Conservation (phyloP, 2,113 vertebrate genomes). For the Fregata magnificens region DNA sequence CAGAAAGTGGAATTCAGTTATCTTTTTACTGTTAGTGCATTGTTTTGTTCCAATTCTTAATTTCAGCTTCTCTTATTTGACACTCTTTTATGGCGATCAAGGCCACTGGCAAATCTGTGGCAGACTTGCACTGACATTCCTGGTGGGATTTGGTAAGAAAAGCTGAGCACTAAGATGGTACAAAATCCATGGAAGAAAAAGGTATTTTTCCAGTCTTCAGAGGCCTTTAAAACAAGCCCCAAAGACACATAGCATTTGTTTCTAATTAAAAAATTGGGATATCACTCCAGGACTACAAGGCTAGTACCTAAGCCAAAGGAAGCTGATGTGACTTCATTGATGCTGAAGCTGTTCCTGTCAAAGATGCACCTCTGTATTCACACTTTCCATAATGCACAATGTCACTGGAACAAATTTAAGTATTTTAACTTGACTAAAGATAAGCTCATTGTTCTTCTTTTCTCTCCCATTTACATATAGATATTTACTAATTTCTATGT, state of each 20-base stretch:
- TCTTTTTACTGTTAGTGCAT: not conserved
- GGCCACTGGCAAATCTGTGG: not conserved
- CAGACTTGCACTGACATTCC: not conserved
- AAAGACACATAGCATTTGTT: not conserved
- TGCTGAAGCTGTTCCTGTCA: not conserved
- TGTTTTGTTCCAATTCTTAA: not conserved
- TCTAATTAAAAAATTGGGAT: not conserved
- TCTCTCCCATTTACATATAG: not conserved
- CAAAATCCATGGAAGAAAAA: not conserved
- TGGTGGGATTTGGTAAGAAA: not conserved
- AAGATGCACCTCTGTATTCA: not conserved
- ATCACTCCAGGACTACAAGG: not conserved
- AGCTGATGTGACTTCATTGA: not conserved
- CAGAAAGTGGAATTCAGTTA: not conserved
- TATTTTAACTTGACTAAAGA: not conserved
- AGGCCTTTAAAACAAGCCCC: not conserved
- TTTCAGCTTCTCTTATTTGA: not conserved
- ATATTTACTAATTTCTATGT: not conserved
- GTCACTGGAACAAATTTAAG: not conserved
- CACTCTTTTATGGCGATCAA: not conserved
- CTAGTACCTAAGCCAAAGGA: not conserved
- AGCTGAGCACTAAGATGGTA: not conserved
- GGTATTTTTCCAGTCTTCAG: not conserved
- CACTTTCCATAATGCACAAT: not conserved
- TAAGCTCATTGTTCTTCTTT: not conserved